A percentile compares a stretch with the other conserved stretches of the same genome.
phyloP scores from a whole-genome alignment of 2,113 vertebrate species.

The Gymnarchus niloticus region DNA sequence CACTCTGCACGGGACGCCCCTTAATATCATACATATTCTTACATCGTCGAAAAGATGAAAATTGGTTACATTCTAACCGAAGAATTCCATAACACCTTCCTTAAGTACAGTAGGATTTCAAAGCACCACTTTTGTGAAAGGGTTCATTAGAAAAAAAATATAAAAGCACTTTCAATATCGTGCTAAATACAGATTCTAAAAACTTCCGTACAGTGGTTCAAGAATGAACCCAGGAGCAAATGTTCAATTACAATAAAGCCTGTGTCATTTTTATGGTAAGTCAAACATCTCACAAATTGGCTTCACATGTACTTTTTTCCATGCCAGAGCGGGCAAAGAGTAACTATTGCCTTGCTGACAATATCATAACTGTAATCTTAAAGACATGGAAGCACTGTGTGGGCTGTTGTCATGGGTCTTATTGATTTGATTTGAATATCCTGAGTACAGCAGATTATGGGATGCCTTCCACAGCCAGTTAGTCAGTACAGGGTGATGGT shows the following conservation, averaged over 20 bases:
- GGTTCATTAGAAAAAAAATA: not conserved
- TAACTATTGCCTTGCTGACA: not conserved
- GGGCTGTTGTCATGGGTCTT: not conserved
- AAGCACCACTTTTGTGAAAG: not conserved
- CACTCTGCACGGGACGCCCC: not conserved
- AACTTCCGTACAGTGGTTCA: not conserved
- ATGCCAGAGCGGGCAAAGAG: not conserved
- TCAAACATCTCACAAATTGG: not conserved
- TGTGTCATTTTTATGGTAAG: not conserved
- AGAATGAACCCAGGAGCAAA: constrained; percentile 4
- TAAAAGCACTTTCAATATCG: not conserved
- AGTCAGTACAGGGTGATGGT: not conserved
- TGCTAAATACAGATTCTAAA: not conserved
- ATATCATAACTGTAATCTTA: not conserved
- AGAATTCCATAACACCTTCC: not conserved
- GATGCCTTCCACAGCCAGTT: not conserved
- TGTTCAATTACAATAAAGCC: constrained; percentile 9
- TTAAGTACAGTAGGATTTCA: not conserved
- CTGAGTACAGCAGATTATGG: not conserved
- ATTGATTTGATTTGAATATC: not conserved
- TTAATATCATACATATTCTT: not conserved
- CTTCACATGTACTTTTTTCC: not conserved
- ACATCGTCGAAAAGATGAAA: not conserved
- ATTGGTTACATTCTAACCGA: not conserved
- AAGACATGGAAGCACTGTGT: not conserved